These are phyloP conservation scores for Catocala sponsa DNA, from an alignment of 2,888 invertebrate species.

Conservation along the genomic window DNA sequence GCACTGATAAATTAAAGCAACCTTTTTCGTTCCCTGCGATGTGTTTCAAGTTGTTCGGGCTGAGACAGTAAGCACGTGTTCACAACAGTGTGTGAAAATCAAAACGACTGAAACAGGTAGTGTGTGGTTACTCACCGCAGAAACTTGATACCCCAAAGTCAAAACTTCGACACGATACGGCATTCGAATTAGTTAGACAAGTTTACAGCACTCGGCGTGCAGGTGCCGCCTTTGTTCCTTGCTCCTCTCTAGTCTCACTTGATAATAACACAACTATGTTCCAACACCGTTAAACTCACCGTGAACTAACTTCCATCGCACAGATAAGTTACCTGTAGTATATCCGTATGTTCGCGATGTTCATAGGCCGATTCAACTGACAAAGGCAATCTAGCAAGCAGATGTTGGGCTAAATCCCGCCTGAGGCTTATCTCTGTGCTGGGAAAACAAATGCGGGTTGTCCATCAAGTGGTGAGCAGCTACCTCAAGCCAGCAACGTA, in stretches of 20 bases:
- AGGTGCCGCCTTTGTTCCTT: conserved; percentile 71
- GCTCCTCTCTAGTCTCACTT: conserved; percentile 65
- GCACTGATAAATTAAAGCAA: conserved; percentile 20
- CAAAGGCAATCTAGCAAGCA: conserved; percentile 61
- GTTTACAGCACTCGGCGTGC: conserved; percentile 67
- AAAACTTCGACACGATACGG: conserved; percentile 66
- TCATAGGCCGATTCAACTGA: conserved; percentile 45
- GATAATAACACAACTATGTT: conserved; percentile 74
- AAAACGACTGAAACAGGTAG: conserved; percentile 52
- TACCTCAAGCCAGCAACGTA: conserved; percentile 42
- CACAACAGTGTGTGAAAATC: conserved; percentile 39
- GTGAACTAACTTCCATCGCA: conserved; percentile 58
- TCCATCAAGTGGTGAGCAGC: conserved; percentile 48
- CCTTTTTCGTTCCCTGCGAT: conserved; percentile 19
- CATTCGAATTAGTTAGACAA: conserved; percentile 67
- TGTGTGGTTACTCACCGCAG: conserved; percentile 55
- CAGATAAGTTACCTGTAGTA: conserved; percentile 57
- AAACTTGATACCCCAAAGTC: conserved; percentile 64
- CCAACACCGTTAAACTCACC: conserved; percentile 49
- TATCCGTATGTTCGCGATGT: conserved; percentile 49
- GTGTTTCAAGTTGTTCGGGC: background rate
- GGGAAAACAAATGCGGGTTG: conserved; percentile 58
- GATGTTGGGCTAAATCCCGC: conserved; percentile 50
- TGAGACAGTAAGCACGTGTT: conserved; percentile 2
- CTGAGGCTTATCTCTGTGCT: conserved; percentile 58